A percentile compares a stretch with the other conserved stretches of the same genome.
phyloP scores from a whole-genome alignment of 2,797 vertebrate genomes.

The Epinephelus awoara region DNA sequence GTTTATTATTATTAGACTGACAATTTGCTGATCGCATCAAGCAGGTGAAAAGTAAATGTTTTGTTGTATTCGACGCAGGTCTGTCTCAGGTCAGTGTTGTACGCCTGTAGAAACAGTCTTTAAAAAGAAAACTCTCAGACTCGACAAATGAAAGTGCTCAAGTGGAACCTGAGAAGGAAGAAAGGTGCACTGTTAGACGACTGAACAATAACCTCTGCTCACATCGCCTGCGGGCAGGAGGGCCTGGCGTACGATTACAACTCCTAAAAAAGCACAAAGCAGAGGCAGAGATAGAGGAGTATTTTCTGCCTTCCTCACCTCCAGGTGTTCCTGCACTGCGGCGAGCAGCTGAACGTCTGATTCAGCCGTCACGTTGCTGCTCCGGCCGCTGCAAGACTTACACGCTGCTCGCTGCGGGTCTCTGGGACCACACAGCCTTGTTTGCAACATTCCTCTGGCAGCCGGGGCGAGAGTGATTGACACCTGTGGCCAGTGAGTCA shows the following conservation, averaged over 20 bases:
- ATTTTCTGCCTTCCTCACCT: slow-evolving; percentile 35
- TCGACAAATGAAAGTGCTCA: slow-evolving; percentile 58
- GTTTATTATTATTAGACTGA: neutral
- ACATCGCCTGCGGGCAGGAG: slow-evolving; percentile 51
- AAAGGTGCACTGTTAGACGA: slow-evolving; percentile 46
- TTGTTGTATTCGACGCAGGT: neutral
- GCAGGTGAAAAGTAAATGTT: neutral
- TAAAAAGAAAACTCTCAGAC: slow-evolving; percentile 16
- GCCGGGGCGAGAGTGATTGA: slow-evolving; percentile 64
- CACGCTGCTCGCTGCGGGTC: slow-evolving; percentile 31
- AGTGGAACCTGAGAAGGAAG: slow-evolving; percentile 64
- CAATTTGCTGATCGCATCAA: neutral
- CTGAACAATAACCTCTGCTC: slow-evolving; percentile 69
- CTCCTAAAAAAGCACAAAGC: slow-evolving; percentile 48
- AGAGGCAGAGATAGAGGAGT: slow-evolving; percentile 39
- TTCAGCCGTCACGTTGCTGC: slow-evolving; percentile 42
- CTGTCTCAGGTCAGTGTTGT: slow-evolving; percentile 8
- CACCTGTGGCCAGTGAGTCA: slow-evolving; percentile 79
- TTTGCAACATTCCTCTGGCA: slow-evolving; percentile 73
- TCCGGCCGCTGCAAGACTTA: neutral
- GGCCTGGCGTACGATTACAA: slow-evolving; percentile 54
- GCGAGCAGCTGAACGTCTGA: slow-evolving; percentile 44
- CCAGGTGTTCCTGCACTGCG: slow-evolving; percentile 60
- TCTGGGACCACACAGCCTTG: slow-evolving; percentile 68
- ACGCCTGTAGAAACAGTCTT: slow-evolving; percentile 21